phyloP scores from a whole-genome alignment of 1,140 invertebrate species.

The Danaus plexippus region DNA sequence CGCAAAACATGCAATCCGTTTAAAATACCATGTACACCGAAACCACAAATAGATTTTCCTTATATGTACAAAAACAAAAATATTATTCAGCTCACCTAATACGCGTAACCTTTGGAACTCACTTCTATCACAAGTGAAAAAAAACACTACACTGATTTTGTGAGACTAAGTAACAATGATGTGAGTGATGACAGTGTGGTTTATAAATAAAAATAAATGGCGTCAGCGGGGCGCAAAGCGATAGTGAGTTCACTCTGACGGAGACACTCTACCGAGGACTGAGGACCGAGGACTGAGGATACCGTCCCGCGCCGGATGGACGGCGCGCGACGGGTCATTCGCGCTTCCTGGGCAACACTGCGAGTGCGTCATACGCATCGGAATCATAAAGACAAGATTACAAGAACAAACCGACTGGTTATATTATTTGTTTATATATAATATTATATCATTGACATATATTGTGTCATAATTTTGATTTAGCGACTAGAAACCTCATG shows the following conservation, averaged over 20 bases:
- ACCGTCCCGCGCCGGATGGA: constrained; percentile 41
- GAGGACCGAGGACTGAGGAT: constrained; percentile 24
- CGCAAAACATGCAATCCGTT: constrained; percentile 3
- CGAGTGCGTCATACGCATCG: constrained; percentile 58
- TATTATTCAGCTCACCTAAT: no score
- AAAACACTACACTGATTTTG: neutral
- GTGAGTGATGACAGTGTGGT: constrained; percentile 42
- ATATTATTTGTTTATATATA: no score
- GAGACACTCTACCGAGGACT: constrained; percentile 28
- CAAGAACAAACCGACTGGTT: no score
- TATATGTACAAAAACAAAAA: constrained; percentile 1
- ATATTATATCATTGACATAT: no score
- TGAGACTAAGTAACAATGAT: neutral
- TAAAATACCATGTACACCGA: constrained; percentile 4
- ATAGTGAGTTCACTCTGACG: constrained; percentile 39
- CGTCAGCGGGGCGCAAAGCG: constrained; percentile 57
- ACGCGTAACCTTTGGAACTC: no score
- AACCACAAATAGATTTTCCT: constrained; percentile 14
- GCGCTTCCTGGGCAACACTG: constrained; percentile 35
- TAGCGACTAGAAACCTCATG: no score
- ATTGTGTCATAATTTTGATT: no score
- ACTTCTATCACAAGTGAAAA: no score
- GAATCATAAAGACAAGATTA: constrained; percentile 28
- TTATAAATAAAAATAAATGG: constrained; percentile 56
- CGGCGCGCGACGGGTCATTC: constrained; percentile 44